Evolutionary conservation across 2,888 invertebrate genomes (phyloP), one percentile per base, ranked within the genome.

Genomic region (Lasioglossum vierecki): DNA sequence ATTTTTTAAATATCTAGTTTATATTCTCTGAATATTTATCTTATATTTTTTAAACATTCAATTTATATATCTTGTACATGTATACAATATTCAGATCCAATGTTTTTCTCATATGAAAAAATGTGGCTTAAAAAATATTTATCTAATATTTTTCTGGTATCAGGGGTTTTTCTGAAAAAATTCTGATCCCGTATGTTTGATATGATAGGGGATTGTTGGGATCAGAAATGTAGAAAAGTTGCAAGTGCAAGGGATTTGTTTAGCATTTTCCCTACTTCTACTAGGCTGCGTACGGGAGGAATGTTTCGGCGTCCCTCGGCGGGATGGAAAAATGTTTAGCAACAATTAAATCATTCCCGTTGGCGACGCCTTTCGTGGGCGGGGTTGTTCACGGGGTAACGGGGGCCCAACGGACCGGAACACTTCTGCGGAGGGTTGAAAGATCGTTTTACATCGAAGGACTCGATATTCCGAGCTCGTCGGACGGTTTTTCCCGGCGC

Each of bases 381-480:
- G 44, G 11, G 30, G 44, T 44, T 63, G 49, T 41, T 49, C 70
- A 44, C 30, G 44, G 39, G 68, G 72, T 41, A 26, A 49, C 41
- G 44, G 57, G 46, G 53, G 68, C 22, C 44, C 71, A 78, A 78
- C 82, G 73, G 82, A 82, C 74, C 63, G 84, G 77, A 78, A 84
- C 84, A 49, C 49, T 63, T n/a, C 46, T 2, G 22, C 60, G 80
- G 78, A 82, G 82, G 84, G 85, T 78, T 49, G 80, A 78, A 71
- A 79, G 84, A 86, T 85, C 76, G 84, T 86, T 85, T 84, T 85
- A 84, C 80, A 83, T 63, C 79, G 77, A 89, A 91, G 89, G 91
- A 93, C 90, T 92, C 91, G 90, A 91, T 89, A 91, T 89, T 90
- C 89, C 87, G 49, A 46, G 63, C 88, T 88, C 91, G 90, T 91